phyloP scores from a whole-genome alignment of 1,140 invertebrate species.

The Notospermus geniculatus region DNA sequence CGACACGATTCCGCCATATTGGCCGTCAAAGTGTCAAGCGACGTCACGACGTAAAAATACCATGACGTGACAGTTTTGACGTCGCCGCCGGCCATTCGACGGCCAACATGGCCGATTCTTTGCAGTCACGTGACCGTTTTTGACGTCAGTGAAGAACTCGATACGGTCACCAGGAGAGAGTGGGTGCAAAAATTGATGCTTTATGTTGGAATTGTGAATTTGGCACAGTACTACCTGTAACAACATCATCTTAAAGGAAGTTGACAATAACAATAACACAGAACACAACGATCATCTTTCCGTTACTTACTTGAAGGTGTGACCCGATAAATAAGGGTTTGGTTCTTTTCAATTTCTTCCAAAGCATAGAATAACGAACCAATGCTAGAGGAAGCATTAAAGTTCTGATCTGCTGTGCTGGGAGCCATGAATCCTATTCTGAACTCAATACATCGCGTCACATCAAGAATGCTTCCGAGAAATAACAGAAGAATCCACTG shows the following conservation, averaged over 20 bases:
- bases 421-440: neutral
- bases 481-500: too few relatives aligned
- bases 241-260: neutral
- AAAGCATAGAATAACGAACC: neutral
- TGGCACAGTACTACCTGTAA: neutral
- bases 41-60: too few relatives aligned
- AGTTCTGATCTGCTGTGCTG: neutral
- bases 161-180: neutral
- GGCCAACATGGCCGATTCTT: too few relatives aligned
- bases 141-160: neutral
- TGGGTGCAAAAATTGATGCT: neutral
- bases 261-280: neutral
- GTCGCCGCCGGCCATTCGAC: too few relatives aligned
- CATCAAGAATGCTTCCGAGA: too few relatives aligned
- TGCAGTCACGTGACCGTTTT: too few relatives aligned
- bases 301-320: conserved; percentile 2
- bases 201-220: neutral
- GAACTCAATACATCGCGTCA: too few relatives aligned
- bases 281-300: too few relatives aligned
- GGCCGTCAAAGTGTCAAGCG: too few relatives aligned
- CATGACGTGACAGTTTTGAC: too few relatives aligned
- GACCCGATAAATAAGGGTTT: neutral
- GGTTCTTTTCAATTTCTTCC: neutral
- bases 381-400: neutral
- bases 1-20: too few relatives aligned